Percentiles rank a stretch among this genome's conserved stretches.
These are phyloP conservation scores for Pherbina coryleti DNA, from an alignment of 2,888 invertebrate species.

Conservation along the genomic window DNA sequence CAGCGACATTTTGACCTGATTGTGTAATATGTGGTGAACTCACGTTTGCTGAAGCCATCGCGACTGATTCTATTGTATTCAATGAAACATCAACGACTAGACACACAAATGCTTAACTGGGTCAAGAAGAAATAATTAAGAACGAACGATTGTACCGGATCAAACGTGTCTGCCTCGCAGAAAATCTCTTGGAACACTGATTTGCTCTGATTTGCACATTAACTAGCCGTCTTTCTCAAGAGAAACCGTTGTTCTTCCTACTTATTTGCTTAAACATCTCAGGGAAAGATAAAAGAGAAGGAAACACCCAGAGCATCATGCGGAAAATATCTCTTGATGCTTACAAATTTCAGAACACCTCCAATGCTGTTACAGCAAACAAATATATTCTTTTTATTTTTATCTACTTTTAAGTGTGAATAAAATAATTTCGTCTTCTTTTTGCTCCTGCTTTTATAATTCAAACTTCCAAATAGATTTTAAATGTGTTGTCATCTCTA, in stretches of 20 bases:
- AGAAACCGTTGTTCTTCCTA: neutral
- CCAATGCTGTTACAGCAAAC: neutral
- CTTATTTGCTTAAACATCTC: neutral
- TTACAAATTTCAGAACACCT: too few relatives aligned
- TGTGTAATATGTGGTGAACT: neutral
- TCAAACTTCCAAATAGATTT: too few relatives aligned
- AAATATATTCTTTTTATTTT: neutral
- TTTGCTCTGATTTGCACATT: neutral
- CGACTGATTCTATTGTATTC: neutral
- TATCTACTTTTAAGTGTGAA: neutral
- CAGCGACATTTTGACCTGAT: slow-evolving; percentile 29
- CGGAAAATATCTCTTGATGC: neutral
- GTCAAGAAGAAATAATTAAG: neutral
- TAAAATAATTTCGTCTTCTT: too few relatives aligned
- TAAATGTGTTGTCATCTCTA: neutral
- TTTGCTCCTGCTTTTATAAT: too few relatives aligned
- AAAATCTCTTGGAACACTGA: slow-evolving; percentile 7
- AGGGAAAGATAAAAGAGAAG: neutral
- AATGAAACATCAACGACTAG: neutral
- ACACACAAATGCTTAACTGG: slow-evolving; percentile 11
- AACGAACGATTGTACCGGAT: neutral
- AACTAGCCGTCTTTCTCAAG: neutral
- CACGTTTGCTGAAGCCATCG: slow-evolving; percentile 8
- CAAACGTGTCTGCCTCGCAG: slow-evolving; percentile 15
- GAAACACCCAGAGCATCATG: neutral